These are phyloP conservation scores for Epicampocera succincta DNA, from an alignment of 2,888 invertebrate genomes.

Conservation along the genomic window DNA sequence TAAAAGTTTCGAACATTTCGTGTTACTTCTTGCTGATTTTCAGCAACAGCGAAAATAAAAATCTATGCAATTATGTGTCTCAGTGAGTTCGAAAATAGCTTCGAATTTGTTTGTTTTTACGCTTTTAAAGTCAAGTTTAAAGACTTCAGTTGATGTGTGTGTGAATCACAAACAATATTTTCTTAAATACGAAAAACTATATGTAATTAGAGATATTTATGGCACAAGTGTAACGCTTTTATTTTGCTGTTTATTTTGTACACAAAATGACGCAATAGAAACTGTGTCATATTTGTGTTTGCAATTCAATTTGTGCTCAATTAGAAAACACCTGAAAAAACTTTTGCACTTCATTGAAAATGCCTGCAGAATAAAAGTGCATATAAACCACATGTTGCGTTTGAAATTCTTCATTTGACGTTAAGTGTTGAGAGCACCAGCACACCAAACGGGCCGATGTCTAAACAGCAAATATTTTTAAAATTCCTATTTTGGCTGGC, in stretches of 20 bases:
- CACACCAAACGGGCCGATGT: slow-evolving; percentile 18
- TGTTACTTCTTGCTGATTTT: too few relatives aligned
- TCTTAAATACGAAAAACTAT: too few relatives aligned
- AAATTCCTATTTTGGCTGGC: slow-evolving; percentile 18
- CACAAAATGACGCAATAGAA: background rate
- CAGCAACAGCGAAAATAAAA: too few relatives aligned
- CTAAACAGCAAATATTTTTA: slow-evolving; percentile 12
- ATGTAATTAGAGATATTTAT: background rate
- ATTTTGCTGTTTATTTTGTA: background rate
- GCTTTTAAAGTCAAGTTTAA: slow-evolving; percentile 2
- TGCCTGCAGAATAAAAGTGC: background rate
- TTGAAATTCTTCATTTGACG: slow-evolving; percentile 16
- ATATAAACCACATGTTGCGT: slow-evolving; percentile 39
- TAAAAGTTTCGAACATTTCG: too few relatives aligned
- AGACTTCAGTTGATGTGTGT: background rate
- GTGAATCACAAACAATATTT: too few relatives aligned
- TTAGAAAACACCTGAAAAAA: slow-evolving; percentile 18
- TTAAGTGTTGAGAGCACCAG: slow-evolving; percentile 2
- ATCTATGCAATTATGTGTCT: too few relatives aligned
- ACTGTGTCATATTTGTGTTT: slow-evolving; percentile 4
- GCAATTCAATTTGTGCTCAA: background rate
- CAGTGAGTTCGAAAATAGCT: too few relatives aligned
- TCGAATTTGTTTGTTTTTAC: background rate
- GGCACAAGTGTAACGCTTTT: background rate
- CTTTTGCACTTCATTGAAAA: slow-evolving; percentile 2